Evolutionary conservation across 2,888 invertebrate species (phyloP).

Genomic region (Hirtodrosophila duncani): DNA sequence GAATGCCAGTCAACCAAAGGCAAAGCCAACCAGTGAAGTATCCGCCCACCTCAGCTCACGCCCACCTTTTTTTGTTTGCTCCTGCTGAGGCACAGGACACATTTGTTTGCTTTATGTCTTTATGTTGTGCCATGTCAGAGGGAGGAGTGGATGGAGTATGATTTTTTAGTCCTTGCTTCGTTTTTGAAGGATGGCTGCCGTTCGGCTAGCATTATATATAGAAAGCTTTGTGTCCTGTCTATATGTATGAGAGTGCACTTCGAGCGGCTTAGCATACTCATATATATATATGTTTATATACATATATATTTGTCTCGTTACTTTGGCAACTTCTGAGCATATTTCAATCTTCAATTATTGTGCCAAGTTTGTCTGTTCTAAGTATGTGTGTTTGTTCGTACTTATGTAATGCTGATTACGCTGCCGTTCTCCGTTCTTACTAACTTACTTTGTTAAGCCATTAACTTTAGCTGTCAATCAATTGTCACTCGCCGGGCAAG

Average conservation of each 20-base stretch:
- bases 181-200: constrained; percentile 59
- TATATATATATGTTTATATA: background rate
- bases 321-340: too few relatives aligned
- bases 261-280: constrained; percentile 36
- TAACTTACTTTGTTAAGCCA: constrained; percentile 35
- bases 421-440: background rate
- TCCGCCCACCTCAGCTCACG: constrained; percentile 19
- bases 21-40: constrained; percentile 9
- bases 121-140: constrained; percentile 49
- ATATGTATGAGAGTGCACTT: constrained; percentile 27
- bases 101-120: constrained; percentile 72
- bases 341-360: too few relatives aligned
- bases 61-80: constrained; percentile 8
- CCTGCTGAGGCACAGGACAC: constrained; percentile 16
- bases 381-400: too few relatives aligned
- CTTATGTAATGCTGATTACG: constrained; percentile 5
- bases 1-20: constrained; percentile 55
- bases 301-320: background rate
- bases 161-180: constrained; percentile 19
- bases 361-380: too few relatives aligned
- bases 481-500: constrained; percentile 50
- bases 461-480: constrained; percentile 71
- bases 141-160: constrained; percentile 40
- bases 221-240: constrained; percentile 35
- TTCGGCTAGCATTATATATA: constrained; percentile 32